Evolutionary conservation across 2,797 vertebrate genomes (phyloP).

Genomic region (Spinibarbus caldwelli): DNA sequence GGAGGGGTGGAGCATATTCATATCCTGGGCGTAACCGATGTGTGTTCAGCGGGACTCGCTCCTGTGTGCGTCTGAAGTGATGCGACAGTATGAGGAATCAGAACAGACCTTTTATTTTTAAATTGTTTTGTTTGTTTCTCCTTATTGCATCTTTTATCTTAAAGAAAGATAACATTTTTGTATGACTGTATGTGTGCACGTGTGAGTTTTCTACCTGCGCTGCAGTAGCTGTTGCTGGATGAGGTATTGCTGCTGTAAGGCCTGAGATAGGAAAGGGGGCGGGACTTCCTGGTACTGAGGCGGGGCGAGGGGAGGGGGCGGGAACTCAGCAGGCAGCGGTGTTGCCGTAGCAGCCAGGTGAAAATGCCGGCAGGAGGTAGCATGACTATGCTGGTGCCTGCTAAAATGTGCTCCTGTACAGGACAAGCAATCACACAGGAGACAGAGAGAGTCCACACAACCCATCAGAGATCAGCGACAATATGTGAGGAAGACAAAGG

Average conservation of each 20-base stretch:
- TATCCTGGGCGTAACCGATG: slow-evolving; percentile 93
- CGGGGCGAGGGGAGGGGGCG: slow-evolving; percentile 69
- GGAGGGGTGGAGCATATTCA: slow-evolving; percentile 91
- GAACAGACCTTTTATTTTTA: neutral
- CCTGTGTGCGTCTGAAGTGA: slow-evolving; percentile 76
- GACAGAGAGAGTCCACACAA: no score
- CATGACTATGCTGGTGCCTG: slow-evolving; percentile 98
- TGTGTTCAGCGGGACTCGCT: slow-evolving; percentile 91
- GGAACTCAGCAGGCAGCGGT: slow-evolving; percentile 90
- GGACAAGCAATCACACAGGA: slow-evolving; percentile 47
- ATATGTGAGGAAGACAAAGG: neutral
- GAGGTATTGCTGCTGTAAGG: slow-evolving; percentile 99
- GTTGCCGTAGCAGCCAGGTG: slow-evolving; percentile 93
- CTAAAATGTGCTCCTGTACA: slow-evolving; percentile 95
- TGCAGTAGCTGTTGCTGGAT: slow-evolving; percentile 98
- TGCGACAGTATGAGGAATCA: neutral
- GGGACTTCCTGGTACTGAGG: slow-evolving; percentile 96
- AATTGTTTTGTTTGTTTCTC: neutral
- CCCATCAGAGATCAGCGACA: neutral
- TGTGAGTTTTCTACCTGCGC: slow-evolving; percentile 58
- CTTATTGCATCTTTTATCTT: neutral
- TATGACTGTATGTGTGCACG: no score
- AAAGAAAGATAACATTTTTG: neutral
- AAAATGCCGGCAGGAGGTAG: slow-evolving; percentile 99
- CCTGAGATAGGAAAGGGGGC: slow-evolving; percentile 99